Evolutionary conservation across 2,888 invertebrate genomes (phyloP).

Genomic region (Thyatira batis): DNA sequence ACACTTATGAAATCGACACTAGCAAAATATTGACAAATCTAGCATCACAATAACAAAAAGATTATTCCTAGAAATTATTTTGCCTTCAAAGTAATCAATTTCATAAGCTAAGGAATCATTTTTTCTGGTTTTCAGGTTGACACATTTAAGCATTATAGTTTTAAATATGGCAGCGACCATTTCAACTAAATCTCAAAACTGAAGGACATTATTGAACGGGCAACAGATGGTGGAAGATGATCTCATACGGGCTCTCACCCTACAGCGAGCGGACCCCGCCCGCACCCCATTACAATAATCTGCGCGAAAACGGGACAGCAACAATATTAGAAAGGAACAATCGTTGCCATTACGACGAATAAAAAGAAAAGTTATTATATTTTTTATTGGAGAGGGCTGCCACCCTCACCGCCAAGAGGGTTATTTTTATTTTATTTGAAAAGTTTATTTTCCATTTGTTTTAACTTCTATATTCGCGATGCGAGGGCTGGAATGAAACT

Average conservation of each 20-base stretch:
- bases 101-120: too few relatives aligned
- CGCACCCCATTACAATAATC: slow-evolving; percentile 74
- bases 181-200: too few relatives aligned
- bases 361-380: slow-evolving; percentile 83
- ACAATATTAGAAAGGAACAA: slow-evolving; percentile 75
- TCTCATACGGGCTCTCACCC: slow-evolving; percentile 16
- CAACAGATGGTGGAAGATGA: not conserved
- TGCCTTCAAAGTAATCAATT: too few relatives aligned
- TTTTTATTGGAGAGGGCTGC: slow-evolving; percentile 80
- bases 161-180: too few relatives aligned
- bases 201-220: not conserved
- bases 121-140: too few relatives aligned
- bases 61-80: too few relatives aligned
- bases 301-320: slow-evolving; percentile 66
- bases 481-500: slow-evolving; percentile 64
- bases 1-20: too few relatives aligned
- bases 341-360: slow-evolving; percentile 80
- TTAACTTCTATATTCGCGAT: slow-evolving; percentile 78
- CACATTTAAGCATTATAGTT: too few relatives aligned
- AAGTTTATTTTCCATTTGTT: slow-evolving; percentile 82
- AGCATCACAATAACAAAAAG: too few relatives aligned
- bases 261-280: slow-evolving; percentile 20
- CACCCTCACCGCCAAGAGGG: slow-evolving; percentile 80
- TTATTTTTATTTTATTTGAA: slow-evolving; percentile 82
- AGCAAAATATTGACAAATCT: too few relatives aligned